These are phyloP conservation scores for Barnardius zonarius DNA, from an alignment of 2,113 vertebrate species.

Conservation along the genomic window DNA sequence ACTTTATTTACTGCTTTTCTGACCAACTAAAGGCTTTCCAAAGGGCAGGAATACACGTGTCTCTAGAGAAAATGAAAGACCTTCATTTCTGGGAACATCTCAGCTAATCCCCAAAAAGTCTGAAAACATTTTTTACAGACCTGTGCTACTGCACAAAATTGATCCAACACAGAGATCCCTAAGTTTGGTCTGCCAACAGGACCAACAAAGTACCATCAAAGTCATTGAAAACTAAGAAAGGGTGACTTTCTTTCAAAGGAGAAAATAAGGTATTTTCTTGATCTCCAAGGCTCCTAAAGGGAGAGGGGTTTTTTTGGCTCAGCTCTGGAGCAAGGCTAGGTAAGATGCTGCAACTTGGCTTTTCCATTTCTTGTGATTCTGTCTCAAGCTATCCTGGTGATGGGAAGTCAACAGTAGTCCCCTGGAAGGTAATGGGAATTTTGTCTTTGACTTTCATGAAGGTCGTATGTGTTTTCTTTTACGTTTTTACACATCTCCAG, in stretches of 20 bases:
- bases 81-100: neutral
- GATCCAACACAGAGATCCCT: neutral
- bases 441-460: neutral
- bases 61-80: neutral
- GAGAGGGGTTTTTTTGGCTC: neutral
- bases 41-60: neutral
- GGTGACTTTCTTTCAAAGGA: neutral
- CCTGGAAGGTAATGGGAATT: neutral
- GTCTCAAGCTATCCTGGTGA: neutral
- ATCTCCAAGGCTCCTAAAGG: neutral
- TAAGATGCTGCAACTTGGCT: neutral
- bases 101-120: neutral
- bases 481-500: neutral
- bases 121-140: neutral
- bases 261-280: neutral
- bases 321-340: neutral
- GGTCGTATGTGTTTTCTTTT: neutral
- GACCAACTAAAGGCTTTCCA: slow-evolving; percentile 33
- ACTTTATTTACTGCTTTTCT: slow-evolving; percentile 39
- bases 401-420: neutral
- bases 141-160: neutral
- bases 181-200: neutral
- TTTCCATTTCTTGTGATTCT: neutral
- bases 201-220: neutral
- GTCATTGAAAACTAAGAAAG: neutral